A percentile compares a stretch with the other conserved stretches of the same genome.
Conservation (phyloP, 2,888 invertebrate species). For the Erebia ligea region DNA sequence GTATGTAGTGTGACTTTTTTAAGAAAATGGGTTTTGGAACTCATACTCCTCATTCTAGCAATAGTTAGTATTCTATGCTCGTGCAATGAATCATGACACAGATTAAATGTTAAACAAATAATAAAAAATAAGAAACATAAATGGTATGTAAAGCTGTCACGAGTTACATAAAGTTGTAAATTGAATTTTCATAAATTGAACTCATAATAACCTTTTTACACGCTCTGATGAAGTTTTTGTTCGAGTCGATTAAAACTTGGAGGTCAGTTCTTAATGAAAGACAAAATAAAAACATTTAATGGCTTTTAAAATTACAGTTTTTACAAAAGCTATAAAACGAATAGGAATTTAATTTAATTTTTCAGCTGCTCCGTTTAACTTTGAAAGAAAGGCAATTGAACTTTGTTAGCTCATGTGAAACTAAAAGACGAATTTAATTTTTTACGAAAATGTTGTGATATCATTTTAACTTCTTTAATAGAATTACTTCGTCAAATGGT, state of each 20-base stretch:
- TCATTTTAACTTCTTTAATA: neutral
- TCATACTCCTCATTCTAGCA: neutral
- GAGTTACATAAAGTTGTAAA: neutral
- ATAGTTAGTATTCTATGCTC: too few species aligned
- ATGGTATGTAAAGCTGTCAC: neutral
- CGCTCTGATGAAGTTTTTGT: conserved; percentile 1
- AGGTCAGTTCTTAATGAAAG: conserved; percentile 1
- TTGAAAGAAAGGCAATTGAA: neutral
- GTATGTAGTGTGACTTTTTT: neutral
- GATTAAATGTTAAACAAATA: too few species aligned
- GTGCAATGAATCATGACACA: too few species aligned
- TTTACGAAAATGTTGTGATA: neutral
- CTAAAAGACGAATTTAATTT: too few species aligned
- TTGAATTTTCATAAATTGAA: neutral
- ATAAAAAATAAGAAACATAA: neutral
- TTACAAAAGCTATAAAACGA: neutral
- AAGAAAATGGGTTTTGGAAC: neutral
- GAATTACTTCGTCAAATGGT: neutral
- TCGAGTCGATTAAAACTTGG: neutral
- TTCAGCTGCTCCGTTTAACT: neutral
- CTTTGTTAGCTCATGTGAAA: neutral
- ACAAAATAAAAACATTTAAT: neutral
- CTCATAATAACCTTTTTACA: neutral
- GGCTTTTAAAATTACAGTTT: neutral
- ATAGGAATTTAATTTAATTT: neutral